Conservation (phyloP, 2,113 vertebrate genomes). For the Pseudorectes ferrugineus region DNA sequence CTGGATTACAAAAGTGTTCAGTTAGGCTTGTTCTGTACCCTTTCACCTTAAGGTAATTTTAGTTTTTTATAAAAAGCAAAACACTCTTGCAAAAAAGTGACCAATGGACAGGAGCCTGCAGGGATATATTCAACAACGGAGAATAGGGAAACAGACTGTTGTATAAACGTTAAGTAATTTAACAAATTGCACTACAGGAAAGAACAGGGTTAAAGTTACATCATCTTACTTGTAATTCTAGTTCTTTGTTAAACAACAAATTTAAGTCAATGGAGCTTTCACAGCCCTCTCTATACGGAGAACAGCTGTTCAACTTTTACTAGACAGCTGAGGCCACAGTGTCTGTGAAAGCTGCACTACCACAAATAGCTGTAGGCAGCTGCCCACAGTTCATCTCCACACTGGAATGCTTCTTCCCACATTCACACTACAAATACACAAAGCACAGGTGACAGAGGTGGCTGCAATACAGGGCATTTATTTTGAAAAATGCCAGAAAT, state of each 20-base stretch:
- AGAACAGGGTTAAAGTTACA: constrained; percentile 68
- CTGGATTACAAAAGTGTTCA: neutral
- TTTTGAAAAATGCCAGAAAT: constrained; percentile 38
- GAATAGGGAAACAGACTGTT: neutral
- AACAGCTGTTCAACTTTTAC: constrained; percentile 92
- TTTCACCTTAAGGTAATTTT: neutral
- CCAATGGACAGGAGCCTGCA: neutral
- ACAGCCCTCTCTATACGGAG: constrained; percentile 70
- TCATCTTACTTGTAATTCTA: constrained; percentile 70
- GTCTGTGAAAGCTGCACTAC: constrained; percentile 68
- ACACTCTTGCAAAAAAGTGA: neutral
- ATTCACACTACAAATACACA: constrained; percentile 18
- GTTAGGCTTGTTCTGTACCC: neutral
- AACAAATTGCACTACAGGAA: constrained; percentile 24
- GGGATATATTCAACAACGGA: neutral
- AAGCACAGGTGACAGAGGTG: constrained; percentile 68
- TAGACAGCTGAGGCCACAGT: constrained; percentile 87
- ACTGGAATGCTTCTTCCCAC: constrained; percentile 47
- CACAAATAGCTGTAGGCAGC: constrained; percentile 77
- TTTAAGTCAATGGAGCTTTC: constrained; percentile 84
- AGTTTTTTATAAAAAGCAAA: neutral
- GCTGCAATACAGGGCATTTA: neutral
- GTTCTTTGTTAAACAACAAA: constrained; percentile 73
- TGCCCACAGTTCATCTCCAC: constrained; percentile 79
- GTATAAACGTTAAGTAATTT: constrained; percentile 32